Base-by-base conservation (phyloP, 2,888 invertebrate genomes). In the Theretra japonica region DNA sequence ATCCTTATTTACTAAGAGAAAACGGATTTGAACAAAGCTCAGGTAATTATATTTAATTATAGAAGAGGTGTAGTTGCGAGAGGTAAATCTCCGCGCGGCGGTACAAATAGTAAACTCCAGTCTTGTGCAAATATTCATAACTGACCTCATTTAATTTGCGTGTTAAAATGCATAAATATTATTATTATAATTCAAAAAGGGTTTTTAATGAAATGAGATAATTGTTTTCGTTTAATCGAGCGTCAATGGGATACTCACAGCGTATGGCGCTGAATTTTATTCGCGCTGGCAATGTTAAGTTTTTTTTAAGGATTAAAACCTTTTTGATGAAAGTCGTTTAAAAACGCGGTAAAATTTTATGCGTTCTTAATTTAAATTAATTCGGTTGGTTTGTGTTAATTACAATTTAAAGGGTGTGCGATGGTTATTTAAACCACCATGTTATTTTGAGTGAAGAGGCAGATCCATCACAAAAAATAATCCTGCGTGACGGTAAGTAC, bases 41-140 rank as follows among this genome's bases (percentile, higher is more conserved):
- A 56, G 68, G 77, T 76, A 75, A 78, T 76, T 78, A 73, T 74
- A 77, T 79, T 82, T 77, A 76, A 80, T 79, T 80, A 81, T 73
- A 79, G 69, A 76, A 78, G 73, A 73, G 74, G 72, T 76, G 75
- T 78, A 78, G 80, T 77, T 70, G 72, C 72, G 69, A 72, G 72
- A 75, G 74, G 76, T 74, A 82, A 82, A 82, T 78, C 78, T 72
- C 75, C 70, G 72, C 62, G 74, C 74, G 59, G 50, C 74, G 72
- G 70, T 58, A 60, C 70, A 70, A 69, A 75, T 70, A 70, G 68
- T 56, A 59, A 69, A 74, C 69, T 59, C 71, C 69, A 59, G 70
- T 50, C 68, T 72, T 30, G 53, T 30, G 71, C 75, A 76, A 78
- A 79, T 80, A 79, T 79, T 79, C 74, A 73, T 76, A 69, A 50